Conservation (phyloP, 2,113 vertebrate genomes). For the Aix galericulata region DNA sequence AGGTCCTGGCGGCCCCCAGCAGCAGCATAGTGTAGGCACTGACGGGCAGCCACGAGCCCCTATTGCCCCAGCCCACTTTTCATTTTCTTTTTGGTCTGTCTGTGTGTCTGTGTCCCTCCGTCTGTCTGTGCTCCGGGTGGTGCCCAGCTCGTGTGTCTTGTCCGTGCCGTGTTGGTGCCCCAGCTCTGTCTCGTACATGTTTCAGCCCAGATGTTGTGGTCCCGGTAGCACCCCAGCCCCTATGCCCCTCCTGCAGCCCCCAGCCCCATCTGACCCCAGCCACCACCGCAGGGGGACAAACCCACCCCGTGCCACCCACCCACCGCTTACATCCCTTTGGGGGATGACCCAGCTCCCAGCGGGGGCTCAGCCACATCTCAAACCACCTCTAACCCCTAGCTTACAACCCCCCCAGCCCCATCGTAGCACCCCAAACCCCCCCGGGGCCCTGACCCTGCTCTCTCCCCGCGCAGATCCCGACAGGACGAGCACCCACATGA, state of each 20-base stretch:
- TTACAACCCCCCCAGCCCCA: background rate
- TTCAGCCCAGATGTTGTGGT: background rate
- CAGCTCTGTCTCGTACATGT: background rate
- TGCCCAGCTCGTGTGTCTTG: background rate
- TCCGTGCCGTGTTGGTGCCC: background rate
- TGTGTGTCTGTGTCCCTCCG: background rate
- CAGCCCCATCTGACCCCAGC: background rate
- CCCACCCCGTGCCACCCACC: too few species aligned
- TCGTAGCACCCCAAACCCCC: background rate
- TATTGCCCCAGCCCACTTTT: background rate
- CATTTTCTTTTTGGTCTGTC: constrained; percentile 58
- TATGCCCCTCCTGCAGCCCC: background rate
- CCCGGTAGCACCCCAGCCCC: background rate
- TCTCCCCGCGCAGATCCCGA: constrained; percentile 85
- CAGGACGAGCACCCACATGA: constrained; percentile 94
- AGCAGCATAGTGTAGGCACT: background rate
- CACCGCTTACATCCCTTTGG: fast-evolving
- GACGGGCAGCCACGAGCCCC: background rate
- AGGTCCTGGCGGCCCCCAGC: background rate
- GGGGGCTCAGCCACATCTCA: background rate
- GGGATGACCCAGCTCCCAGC: background rate
- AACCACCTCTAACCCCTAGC: background rate
- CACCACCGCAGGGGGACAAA: background rate
- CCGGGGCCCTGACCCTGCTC: background rate
- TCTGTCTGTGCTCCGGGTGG: background rate